A percentile compares a stretch with the other conserved stretches of the same genome.
phyloP scores from a whole-genome alignment of 2,797 vertebrate species.

The Sebastes taczanowskii region DNA sequence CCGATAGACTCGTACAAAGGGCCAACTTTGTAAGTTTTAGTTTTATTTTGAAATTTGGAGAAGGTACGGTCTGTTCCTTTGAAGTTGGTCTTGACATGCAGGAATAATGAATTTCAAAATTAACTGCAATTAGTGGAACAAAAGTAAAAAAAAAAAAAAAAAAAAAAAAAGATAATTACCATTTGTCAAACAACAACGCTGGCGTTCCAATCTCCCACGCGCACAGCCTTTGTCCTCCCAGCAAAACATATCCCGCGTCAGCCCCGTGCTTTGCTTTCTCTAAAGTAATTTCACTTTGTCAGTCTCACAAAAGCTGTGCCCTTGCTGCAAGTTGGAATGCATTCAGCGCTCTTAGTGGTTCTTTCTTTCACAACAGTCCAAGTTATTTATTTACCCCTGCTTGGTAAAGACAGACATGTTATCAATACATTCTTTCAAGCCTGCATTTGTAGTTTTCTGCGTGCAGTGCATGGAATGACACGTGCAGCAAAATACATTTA shows the following conservation, averaged over 20 bases:
- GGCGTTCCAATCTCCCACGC: conserved; percentile 70
- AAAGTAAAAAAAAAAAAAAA: conserved; percentile 41
- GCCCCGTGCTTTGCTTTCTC: conserved; percentile 53
- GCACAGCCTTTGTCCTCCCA: conserved; percentile 69
- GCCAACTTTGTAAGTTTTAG: conserved; percentile 18
- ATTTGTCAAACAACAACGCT: conserved; percentile 76
- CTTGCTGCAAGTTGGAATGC: conserved; percentile 64
- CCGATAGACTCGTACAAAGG: conserved; percentile 15
- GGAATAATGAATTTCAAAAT: conserved; percentile 70
- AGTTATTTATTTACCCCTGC: conserved; percentile 57
- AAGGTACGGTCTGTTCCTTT: conserved; percentile 27
- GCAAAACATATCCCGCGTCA: conserved; percentile 71
- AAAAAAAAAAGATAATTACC: conserved; percentile 70
- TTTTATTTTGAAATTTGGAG: conserved; percentile 38
- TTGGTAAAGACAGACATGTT: conserved; percentile 43
- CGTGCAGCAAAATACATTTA: not conserved
- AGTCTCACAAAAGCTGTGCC: conserved; percentile 66
- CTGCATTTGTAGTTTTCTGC: not conserved
- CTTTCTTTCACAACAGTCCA: conserved; percentile 38
- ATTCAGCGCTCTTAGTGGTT: conserved; percentile 31
- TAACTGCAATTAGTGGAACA: conserved; percentile 75
- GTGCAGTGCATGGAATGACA: not conserved
- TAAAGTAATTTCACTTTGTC: conserved; percentile 75
- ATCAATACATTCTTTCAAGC: conserved; percentile 39
- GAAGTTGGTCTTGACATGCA: conserved; percentile 58